Base-by-base conservation (phyloP, 37 sponge, comb jelly and placozoan species). In the Eunapius fragilis region DNA sequence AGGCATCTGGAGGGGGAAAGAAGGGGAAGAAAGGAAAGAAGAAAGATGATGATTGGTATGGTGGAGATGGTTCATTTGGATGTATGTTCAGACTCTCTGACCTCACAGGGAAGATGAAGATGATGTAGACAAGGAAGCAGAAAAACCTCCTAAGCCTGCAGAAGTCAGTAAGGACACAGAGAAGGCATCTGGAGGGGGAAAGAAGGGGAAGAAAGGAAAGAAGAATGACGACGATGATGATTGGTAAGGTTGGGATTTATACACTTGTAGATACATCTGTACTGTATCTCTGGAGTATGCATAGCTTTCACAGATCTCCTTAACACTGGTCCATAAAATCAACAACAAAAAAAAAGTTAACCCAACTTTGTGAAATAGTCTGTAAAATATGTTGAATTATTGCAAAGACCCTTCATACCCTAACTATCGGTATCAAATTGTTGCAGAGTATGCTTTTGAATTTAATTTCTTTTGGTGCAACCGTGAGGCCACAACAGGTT, bases 1-100 rank as follows among this genome's bases (percentile, higher is more conserved):
- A 35, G 34, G 24, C 75, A 27, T 36, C 34, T 36, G 80, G 77
- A 30, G 78, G 70, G 2, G 86, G 79, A 14, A 89, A 89, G 86
- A 89, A 89, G 70, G 35, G 72, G 14, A 80, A 72, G 80, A 89
- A 85, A 76, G 31, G 37, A 50, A 87, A 87, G 75, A 79, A 73
- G 36, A 69, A 74, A 31, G n/a, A 68, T 28, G 74, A 38, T 74
- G 78, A 85, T 31, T 76, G 34, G 86, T 85, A 38, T 17, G 68
- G 37, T 83, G 25, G 26, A 70, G 12, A 14, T 69, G 33, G 26
- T 35, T n/a, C 72, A 35, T 25, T 3, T 35, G 0, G 10, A 25
- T 33, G 19, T 19, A 32, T 72, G 31, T 7, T 30, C 24, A 35
- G 77, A 33, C 9, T 35, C 37, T 30, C 41, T n/a, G 11, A 30